Conservation (phyloP, 2,888 invertebrate species). For the Gisinianus flammeolus region DNA sequence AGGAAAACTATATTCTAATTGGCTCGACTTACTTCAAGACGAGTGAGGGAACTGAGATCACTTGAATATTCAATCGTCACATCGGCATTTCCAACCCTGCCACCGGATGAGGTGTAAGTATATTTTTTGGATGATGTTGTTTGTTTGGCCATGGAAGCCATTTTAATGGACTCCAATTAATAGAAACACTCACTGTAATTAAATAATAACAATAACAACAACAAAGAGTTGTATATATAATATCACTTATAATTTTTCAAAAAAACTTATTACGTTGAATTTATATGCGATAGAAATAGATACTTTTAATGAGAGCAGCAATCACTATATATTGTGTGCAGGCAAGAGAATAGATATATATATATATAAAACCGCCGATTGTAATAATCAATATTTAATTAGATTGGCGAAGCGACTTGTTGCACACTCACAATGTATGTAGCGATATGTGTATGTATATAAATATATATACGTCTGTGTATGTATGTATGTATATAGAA, state of each 20-base stretch:
- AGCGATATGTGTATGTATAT: background rate
- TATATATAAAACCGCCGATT: background rate
- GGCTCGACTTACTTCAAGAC: conserved; percentile 94
- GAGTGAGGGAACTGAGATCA: conserved; percentile 91
- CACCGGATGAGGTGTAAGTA: conserved; percentile 86
- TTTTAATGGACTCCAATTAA: conserved; percentile 44
- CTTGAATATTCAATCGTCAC: conserved; percentile 94
- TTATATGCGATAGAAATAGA: too few relatives aligned
- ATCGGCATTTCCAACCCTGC: conserved; percentile 74
- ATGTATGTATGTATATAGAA: background rate
- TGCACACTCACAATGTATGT: conserved; percentile 13
- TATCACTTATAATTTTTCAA: background rate
- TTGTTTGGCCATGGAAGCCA: conserved; percentile 67
- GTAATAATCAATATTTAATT: background rate
- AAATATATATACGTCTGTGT: background rate
- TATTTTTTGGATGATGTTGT: conserved; percentile 75
- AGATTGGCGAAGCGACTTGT: background rate
- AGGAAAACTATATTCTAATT: too few relatives aligned
- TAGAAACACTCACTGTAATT: conserved; percentile 47
- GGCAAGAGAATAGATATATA: too few relatives aligned
- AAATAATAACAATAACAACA: conserved; percentile 27
- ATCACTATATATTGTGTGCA: background rate
- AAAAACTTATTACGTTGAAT: conserved; percentile 9
- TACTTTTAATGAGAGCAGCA: background rate
- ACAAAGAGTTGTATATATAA: background rate